Evolutionary conservation across 2,113 vertebrate species (phyloP), one percentile per base, ranked within the genome.

Genomic region (Vulpes ferrilata): DNA sequence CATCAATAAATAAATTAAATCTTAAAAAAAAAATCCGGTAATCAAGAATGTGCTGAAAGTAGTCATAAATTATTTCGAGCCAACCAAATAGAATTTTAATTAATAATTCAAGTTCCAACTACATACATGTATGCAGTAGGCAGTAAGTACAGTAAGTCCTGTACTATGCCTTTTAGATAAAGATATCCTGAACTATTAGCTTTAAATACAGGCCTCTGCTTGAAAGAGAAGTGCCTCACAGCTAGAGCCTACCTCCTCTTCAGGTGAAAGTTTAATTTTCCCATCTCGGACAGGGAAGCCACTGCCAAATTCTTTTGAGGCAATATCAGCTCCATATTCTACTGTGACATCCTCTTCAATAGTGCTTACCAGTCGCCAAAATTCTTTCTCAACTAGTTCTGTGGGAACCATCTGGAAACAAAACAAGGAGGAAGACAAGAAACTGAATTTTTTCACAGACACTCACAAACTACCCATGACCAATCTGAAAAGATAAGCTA

Each of bases 291-390:
- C 99, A 73, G 99, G 99, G 98, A 99, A 99, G 60, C 99, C 99
- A 64, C 99, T 99, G 96, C 99, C 99, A 96, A 99, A 99, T 96
- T 99, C 99, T 97, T 99, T 99, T 0, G 99, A 99, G 85, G 99
- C 99, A 3, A 99, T 99, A 96, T 99, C 99, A 17, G 99, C 99
- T 87, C 99, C 99, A 16, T 99, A 99, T 93, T 99, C 99, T 19
- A 99, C 99, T 0, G 99, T 99, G 53, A 99, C 99, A 30, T 99
- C 99, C 94, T 99, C 99, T 74, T 99, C 99, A 64, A 99, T 99
- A 86, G 99, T 99, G 98, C 99, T 99, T 20, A 99, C 99, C 83
- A 99, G 98, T 64, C 99, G 99, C 99, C 99, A 99, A 97, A 99
- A 99, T 95, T 99, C 99, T 59, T 99, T 99, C 98, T 99, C 99